Evolutionary conservation across 2,888 invertebrate genomes (phyloP).

Genomic region (Chironomus tentans): DNA sequence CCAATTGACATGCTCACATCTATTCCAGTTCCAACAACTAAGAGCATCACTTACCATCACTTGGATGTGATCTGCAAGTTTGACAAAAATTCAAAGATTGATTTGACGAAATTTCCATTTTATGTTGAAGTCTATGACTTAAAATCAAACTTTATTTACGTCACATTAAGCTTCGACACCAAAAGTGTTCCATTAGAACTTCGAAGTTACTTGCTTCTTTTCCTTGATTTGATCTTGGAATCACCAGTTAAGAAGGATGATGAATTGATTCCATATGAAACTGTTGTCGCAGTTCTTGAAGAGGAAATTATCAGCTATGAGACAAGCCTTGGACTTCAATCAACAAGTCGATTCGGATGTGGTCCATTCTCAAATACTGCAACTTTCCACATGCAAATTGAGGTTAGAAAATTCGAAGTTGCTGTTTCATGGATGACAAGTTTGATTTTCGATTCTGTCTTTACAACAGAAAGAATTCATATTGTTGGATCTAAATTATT

Average conservation of each 20-base stretch:
- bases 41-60: constrained; percentile 59
- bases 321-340: constrained; percentile 55
- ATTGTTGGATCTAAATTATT: constrained; percentile 72
- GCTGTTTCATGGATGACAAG: constrained; percentile 71
- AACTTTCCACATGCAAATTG: constrained; percentile 47
- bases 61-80: constrained; percentile 39
- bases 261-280: constrained; percentile 45
- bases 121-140: constrained; percentile 70
- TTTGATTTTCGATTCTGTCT: constrained; percentile 59
- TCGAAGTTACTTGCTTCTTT: constrained; percentile 64
- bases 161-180: constrained; percentile 64
- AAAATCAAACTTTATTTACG: constrained; percentile 75
- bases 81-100: constrained; percentile 43
- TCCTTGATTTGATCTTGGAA: constrained; percentile 65
- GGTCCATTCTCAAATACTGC: constrained; percentile 52
- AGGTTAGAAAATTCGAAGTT: constrained; percentile 61
- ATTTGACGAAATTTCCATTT: constrained; percentile 57
- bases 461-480: constrained; percentile 63
- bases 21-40: constrained; percentile 66
- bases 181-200: constrained; percentile 48
- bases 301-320: constrained; percentile 58
- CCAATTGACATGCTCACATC: constrained; percentile 61
- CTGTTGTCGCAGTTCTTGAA: constrained; percentile 69
- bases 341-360: constrained; percentile 51
- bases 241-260: constrained; percentile 52